Base-by-base conservation (phyloP, 2,888 invertebrate species). In the Ectemnius lituratus region DNA sequence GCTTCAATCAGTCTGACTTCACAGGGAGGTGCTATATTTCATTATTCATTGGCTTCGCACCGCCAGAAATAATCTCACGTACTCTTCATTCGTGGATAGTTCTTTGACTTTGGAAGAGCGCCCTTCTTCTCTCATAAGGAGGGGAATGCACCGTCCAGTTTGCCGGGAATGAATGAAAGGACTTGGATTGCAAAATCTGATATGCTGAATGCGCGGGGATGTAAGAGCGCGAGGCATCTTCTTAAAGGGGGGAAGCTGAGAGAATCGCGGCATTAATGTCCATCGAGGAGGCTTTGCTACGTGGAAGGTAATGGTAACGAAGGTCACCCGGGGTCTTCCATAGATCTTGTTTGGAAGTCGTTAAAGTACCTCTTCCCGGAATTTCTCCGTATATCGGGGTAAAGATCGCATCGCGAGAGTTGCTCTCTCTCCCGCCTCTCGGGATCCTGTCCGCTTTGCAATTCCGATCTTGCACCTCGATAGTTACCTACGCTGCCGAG, bases 391-490 rank as follows among this genome's bases (percentile, higher is more conserved):
- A 83, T 87, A 88, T 88, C 88, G 87, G 84, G 83, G 84, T 84
- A 85, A 86, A 87, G 88, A 90, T 89, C 88, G 84, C 78, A 75
- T 81, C 82, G 81, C 81, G 73, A 62, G 72, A 70, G 73, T 77
- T 71, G 76, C 84, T 75, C 78, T 76, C 73, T 67, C 70, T 62
- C 65, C 49, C 62, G 47, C 69, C 86, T 84, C 84, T 81, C 83
- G 84, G 87, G 85, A 88, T 87, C 85, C 87, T 83, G 83, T 85
- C 85, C 88, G 86, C 88, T 90, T 90, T 88, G 87, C 89, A 89
- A 90, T 90, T 90, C 90, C 86, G 89, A 90, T 90, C 89, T 90
- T 90, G 89, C 89, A 88, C 87, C 84, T 87, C 86, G 90, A 90
- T 90, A 87, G 85, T 85, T 83, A 75, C 82, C 84, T 86, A 82